phyloP scores from a whole-genome alignment of 2,113 vertebrate species.

The Colossoma macropomum region DNA sequence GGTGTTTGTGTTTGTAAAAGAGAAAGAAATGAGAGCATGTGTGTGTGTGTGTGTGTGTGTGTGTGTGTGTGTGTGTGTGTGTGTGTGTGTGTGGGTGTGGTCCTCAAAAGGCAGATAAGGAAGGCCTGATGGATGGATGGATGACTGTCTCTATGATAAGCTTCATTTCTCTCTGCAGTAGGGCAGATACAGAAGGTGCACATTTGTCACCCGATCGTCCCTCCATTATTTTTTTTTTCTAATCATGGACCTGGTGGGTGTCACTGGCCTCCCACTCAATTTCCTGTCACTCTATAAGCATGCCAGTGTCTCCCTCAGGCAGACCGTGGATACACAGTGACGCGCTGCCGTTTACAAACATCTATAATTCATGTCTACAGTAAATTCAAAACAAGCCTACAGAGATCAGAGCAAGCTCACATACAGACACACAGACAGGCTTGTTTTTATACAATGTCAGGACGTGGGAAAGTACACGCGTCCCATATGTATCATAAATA shows the following conservation, averaged over 20 bases:
- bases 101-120: constrained; percentile 71
- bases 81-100: constrained; percentile 51
- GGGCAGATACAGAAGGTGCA: constrained; percentile 56
- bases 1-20: constrained; percentile 2
- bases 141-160: constrained; percentile 66
- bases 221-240: constrained; percentile 51
- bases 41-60: constrained; percentile 13
- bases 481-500: too few relatives aligned
- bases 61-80: background rate
- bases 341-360: constrained; percentile 47
- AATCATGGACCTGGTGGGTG: constrained; percentile 59
- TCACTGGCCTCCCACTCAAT: constrained; percentile 56
- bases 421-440: background rate
- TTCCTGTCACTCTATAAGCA: constrained; percentile 48
- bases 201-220: constrained; percentile 56
- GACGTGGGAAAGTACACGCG: background rate
- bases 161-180: constrained; percentile 67
- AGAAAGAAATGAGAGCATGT: background rate
- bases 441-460: background rate
- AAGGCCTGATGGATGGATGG: constrained; percentile 75
- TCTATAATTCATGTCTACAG: constrained; percentile 54
- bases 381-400: constrained; percentile 40
- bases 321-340: constrained; percentile 8
- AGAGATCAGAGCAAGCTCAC: constrained; percentile 34
- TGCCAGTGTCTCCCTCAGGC: constrained; percentile 41